A percentile compares a stretch with the other conserved stretches of the same genome.
These are phyloP conservation scores for Cheilosia scutellata DNA, from an alignment of 2,888 invertebrate genomes.

Conservation along the genomic window DNA sequence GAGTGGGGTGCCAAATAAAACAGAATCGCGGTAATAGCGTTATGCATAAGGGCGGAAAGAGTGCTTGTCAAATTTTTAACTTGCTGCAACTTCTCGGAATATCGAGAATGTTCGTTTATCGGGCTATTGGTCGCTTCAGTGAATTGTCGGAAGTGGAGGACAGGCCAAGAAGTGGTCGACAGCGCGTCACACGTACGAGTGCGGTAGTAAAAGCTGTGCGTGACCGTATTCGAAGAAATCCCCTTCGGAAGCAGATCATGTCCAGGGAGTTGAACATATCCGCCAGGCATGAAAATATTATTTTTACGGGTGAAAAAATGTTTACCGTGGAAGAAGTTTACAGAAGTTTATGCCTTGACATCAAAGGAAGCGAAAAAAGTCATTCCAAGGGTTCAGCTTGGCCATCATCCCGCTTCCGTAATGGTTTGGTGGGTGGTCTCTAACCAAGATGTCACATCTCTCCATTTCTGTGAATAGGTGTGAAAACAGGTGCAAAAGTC, in stretches of 20 bases:
- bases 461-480: too few relatives aligned
- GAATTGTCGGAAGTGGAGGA: neutral
- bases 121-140: neutral
- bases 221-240: conserved; percentile 36
- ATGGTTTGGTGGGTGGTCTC: conserved; percentile 27
- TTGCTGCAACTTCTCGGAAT: conserved; percentile 14
- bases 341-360: neutral
- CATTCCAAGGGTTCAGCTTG: conserved; percentile 7
- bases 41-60: conserved; percentile 23
- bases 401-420: conserved; percentile 22
- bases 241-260: conserved; percentile 40
- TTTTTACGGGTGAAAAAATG: neutral
- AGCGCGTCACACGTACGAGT: conserved; percentile 4
- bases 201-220: conserved; percentile 29
- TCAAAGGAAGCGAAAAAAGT: conserved; percentile 1
- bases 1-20: conserved; percentile 16
- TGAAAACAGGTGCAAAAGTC: too few relatives aligned
- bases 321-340: conserved; percentile 13
- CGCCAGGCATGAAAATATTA: conserved; percentile 17
- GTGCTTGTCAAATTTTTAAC: conserved; percentile 33
- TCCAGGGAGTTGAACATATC: conserved; percentile 27
- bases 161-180: conserved; percentile 10
- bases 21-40: conserved; percentile 12
- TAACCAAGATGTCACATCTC: neutral
- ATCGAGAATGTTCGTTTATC: conserved; percentile 28